Percentiles rank a stretch among this genome's conserved stretches.
Conservation (phyloP, 1,140 invertebrate species). For the Ceratina calcarata region DNA sequence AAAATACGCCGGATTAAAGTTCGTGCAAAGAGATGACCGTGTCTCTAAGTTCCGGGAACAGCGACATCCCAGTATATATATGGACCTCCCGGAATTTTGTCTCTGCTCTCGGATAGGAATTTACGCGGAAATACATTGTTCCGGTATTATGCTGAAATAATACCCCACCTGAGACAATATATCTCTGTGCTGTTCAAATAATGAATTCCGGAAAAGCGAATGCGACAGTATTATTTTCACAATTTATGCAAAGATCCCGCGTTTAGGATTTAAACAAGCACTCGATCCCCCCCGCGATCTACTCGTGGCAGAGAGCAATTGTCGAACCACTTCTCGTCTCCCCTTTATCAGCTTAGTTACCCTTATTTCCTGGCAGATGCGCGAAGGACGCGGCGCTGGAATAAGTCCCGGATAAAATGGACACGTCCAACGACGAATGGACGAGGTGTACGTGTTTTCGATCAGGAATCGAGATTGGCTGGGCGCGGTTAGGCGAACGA, state of each 20-base stretch:
- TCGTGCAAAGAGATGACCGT: background rate
- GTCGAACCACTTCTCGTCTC: background rate
- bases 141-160: no score
- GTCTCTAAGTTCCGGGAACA: background rate
- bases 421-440: conserved; percentile 11
- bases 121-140: no score
- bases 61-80: no score
- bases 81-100: no score
- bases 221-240: no score
- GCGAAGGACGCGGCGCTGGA: conserved; percentile 15
- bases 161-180: no score
- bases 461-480: conserved; percentile 29
- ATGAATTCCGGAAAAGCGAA: no score
- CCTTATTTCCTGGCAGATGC: conserved; percentile 29
- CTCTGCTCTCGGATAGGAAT: no score
- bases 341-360: conserved; percentile 30
- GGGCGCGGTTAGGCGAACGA: background rate
- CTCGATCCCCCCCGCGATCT: background rate
- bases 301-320: conserved; percentile 11
- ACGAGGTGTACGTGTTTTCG: conserved; percentile 14
- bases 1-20: background rate
- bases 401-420: conserved; percentile 13
- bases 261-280: background rate
- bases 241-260: no score
- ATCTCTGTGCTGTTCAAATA: no score